phyloP scores from a whole-genome alignment of 2,113 vertebrate species.

The Odocoileus hemionus region DNA sequence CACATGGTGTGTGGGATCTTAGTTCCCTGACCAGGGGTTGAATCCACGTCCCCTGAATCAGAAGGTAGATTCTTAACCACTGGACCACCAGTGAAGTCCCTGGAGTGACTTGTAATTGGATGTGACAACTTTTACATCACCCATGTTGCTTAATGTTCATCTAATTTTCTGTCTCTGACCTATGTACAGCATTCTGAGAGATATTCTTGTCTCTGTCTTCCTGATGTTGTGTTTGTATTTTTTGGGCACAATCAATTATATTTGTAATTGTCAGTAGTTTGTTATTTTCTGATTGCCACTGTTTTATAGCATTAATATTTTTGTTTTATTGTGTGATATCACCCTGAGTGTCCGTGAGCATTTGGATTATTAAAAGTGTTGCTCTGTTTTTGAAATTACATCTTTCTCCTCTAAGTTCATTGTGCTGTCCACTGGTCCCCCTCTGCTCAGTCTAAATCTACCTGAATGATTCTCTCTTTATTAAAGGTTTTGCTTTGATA shows the following conservation, averaged over 20 bases:
- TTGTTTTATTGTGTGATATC: background rate
- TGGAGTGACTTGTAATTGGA: background rate
- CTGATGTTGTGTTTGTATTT: background rate
- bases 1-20: background rate
- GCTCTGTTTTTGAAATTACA: background rate
- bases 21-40: background rate
- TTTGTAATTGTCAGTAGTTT: background rate
- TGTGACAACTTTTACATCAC: background rate
- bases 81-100: background rate
- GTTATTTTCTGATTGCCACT: background rate
- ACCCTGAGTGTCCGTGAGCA: background rate
- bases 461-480: background rate
- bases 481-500: background rate
- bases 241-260: background rate
- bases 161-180: background rate
- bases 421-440: background rate
- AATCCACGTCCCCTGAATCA: background rate
- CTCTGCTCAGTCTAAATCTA: background rate
- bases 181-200: background rate
- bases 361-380: background rate
- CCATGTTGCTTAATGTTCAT: background rate
- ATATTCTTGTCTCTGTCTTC: background rate
- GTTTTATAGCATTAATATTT: background rate
- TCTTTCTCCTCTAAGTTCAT: background rate
- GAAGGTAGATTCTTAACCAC: background rate